Percentiles rank a stretch among this genome's conserved stretches.
Evolutionary conservation across 2,888 invertebrate species (phyloP).

Genomic region (Drosophila borborema): DNA sequence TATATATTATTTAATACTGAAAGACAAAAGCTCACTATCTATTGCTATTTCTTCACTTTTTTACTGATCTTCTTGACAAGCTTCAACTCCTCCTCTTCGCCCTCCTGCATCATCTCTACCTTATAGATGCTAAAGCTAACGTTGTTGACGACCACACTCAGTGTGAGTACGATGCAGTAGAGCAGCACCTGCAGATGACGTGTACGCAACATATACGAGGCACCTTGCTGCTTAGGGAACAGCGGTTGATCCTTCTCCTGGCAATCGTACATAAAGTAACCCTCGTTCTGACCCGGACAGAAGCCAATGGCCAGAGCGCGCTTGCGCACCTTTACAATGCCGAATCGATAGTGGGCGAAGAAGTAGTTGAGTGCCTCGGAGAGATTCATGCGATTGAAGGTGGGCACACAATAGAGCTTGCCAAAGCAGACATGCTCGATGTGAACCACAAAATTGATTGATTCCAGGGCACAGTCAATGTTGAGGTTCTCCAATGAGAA

Average conservation of each 20-base stretch:
- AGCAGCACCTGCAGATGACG: conserved; percentile 87
- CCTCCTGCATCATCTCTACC: conserved; percentile 72
- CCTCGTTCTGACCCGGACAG: conserved; percentile 81
- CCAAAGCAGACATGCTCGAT: conserved; percentile 87
- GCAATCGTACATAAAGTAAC: conserved; percentile 90
- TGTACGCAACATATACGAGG: conserved; percentile 88
- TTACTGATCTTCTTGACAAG: conserved; percentile 33
- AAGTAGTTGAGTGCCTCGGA: conserved; percentile 88
- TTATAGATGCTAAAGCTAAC: conserved; percentile 86
- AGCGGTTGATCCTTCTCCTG: conserved; percentile 88
- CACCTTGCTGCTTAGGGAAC: conserved; percentile 87
- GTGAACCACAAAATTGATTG: conserved; percentile 87
- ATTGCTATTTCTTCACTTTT: not conserved
- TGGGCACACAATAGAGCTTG: conserved; percentile 86
- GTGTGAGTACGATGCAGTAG: conserved; percentile 88
- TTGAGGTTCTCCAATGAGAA: conserved; percentile 87
- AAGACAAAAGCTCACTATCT: not conserved
- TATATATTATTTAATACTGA: not conserved
- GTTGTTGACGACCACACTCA: conserved; percentile 87
- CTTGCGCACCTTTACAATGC: conserved; percentile 86
- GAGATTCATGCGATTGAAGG: conserved; percentile 87
- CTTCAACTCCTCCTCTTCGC: conserved; percentile 50
- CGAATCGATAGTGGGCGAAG: conserved; percentile 86
- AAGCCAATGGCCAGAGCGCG: conserved; percentile 87
- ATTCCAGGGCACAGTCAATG: conserved; percentile 86